Evolutionary conservation across 2,888 invertebrate species (phyloP).

Genomic region (Eutolmus rufibarbis): DNA sequence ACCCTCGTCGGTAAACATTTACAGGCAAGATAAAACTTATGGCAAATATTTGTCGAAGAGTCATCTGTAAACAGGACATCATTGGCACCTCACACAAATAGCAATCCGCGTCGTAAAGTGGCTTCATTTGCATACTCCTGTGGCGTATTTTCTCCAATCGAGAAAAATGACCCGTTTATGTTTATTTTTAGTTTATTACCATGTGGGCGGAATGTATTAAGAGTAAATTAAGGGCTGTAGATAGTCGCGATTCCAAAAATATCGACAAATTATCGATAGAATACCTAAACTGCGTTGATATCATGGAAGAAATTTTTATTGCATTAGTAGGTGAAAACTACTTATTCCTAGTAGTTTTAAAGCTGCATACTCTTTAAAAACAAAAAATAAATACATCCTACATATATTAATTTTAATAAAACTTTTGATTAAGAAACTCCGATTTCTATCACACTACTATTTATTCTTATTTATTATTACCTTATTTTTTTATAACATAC

Average conservation of each 20-base stretch:
- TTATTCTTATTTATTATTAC: too few species aligned
- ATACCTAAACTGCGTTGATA: too few species aligned
- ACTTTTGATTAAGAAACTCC: too few species aligned
- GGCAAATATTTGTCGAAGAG: conserved; percentile 32
- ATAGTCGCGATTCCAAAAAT: neutral
- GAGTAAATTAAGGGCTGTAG: neutral
- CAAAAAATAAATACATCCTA: too few species aligned
- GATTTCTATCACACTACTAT: too few species aligned
- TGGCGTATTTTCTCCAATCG: neutral
- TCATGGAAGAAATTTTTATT: too few species aligned
- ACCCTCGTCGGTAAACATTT: conserved; percentile 9
- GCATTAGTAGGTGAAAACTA: too few species aligned
- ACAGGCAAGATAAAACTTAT: conserved; percentile 10
- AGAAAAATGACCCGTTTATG: neutral
- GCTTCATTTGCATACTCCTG: neutral
- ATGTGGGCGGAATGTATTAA: neutral
- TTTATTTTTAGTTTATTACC: neutral
- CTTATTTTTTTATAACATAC: too few species aligned
- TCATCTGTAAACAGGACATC: conserved; percentile 15
- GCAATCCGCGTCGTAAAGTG: neutral
- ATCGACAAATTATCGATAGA: neutral
- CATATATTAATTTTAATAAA: too few species aligned
- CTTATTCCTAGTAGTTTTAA: too few species aligned
- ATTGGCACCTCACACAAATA: conserved; percentile 8
- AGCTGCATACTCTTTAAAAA: too few species aligned